These are phyloP conservation scores for Camelus dromedarius DNA, from an alignment of 2,113 vertebrate genomes.

Conservation along the genomic window DNA sequence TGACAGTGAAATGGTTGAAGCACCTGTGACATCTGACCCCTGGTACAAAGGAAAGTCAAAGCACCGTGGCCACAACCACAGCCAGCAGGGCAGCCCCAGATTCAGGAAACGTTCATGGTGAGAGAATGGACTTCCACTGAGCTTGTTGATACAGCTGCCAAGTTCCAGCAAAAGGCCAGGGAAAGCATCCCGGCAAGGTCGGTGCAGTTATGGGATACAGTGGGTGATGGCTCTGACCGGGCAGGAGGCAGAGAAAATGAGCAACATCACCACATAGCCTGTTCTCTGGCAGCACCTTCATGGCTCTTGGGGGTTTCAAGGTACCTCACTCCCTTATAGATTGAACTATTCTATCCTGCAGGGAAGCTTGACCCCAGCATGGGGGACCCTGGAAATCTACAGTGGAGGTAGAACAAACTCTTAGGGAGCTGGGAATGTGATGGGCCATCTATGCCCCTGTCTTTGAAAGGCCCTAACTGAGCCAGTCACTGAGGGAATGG, in stretches of 20 bases:
- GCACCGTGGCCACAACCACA: not conserved
- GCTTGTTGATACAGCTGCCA: not conserved
- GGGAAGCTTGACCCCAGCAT: not conserved
- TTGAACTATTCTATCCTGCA: not conserved
- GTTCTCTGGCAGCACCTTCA: too few relatives aligned
- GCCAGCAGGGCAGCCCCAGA: not conserved
- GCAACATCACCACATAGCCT: not conserved
- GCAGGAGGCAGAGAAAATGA: not conserved
- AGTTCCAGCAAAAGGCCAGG: not conserved
- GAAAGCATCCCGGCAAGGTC: not conserved
- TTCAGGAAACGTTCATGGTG: not conserved
- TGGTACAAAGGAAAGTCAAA: not conserved
- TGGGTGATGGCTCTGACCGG: not conserved
- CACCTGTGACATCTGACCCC: not conserved
- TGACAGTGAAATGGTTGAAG: not conserved
- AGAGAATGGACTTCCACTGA: not conserved
- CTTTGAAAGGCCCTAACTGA: not conserved
- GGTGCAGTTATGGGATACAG: not conserved
- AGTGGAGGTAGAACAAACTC: not conserved
- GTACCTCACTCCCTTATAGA: not conserved
- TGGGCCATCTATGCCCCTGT: not conserved
- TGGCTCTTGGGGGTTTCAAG: not conserved
- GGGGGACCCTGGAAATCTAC: not conserved
- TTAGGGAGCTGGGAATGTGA: not conserved
- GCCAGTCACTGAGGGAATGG: not conserved